Base-by-base conservation (phyloP, 1,140 invertebrate species). In the Daktulosphaira vitifoliae region DNA sequence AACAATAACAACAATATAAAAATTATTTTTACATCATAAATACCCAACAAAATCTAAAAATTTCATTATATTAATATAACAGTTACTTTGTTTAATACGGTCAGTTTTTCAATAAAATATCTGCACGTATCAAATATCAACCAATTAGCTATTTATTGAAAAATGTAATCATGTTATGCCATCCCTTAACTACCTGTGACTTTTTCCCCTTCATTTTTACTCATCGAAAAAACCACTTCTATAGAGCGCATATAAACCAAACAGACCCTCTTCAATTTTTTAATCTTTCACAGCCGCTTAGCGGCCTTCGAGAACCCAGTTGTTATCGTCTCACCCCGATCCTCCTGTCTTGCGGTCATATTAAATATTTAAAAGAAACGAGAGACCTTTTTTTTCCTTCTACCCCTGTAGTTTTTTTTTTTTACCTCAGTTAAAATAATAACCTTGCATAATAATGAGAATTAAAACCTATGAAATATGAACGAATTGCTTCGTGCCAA, bases 231-330 rank as follows among this genome's bases (percentile, higher is more conserved):
- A 46, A 62, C 39, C 23, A 42, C 25, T 13, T 20, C 56, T 46
- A 22, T 18, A 11, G 44, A 9, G 25, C 56, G 42, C 44, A 33
- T 62, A 62, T 62, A 62, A 48, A 62, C 56, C 56, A 62, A 62
- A 62, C 42, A 62, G 42, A 62, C 56, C 56, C 56, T 62, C 56
- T 62, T 62, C 56, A 62, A 62, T 62, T 62, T 62, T 62, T 62
- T 62, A 62, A 62, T 62, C 56, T 62, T 62, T 62, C 56, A 62
- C 56, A 62, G 56, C 56, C 56, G 56, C 56, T 62, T 62, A 62
- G 56, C 42, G 56, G 42, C 56, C 56, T 46, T 62, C 56, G 56
- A 62, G 56, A 62, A 62, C 42, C 56, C 56, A 48, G 56, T 48
- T 62, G 56, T 62, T 62, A 62, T 62, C 56, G 56, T 62, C 56